A percentile compares a stretch with the other conserved stretches of the same genome.
Conservation (phyloP, 2,113 vertebrate species). For the Rynchops niger region DNA sequence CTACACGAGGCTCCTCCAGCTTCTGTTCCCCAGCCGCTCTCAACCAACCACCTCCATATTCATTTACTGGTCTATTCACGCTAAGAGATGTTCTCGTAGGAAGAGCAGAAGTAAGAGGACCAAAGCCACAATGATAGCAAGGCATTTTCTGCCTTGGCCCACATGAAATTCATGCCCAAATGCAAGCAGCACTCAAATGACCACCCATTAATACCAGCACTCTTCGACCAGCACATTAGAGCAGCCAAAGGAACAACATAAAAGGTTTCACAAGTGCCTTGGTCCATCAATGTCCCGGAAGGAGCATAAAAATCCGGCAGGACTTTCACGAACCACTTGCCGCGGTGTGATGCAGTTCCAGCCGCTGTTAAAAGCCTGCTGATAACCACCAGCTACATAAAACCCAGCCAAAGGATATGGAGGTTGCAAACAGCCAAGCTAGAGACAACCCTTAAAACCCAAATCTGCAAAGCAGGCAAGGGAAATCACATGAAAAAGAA, state of each 20-base stretch:
- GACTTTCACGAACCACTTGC: neutral
- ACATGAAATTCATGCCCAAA: neutral
- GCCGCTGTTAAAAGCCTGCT: neutral
- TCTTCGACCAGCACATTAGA: neutral
- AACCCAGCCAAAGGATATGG: neutral
- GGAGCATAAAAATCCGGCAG: neutral
- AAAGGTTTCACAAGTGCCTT: accelerated
- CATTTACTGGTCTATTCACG: neutral
- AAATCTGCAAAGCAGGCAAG: neutral
- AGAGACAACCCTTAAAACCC: neutral
- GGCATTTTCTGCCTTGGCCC: neutral
- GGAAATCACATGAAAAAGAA: neutral
- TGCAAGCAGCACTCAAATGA: accelerated
- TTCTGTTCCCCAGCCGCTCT: accelerated
- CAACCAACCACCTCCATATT: neutral
- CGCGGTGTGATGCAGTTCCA: neutral
- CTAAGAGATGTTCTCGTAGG: neutral
- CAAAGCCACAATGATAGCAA: accelerated
- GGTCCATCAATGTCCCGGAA: neutral
- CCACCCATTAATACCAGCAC: neutral
- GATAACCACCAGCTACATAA: neutral
- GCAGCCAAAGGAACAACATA: neutral
- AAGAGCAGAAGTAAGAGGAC: neutral
- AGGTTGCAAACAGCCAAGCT: neutral
- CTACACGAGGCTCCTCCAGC: neutral